Conservation (phyloP, 2,113 vertebrate genomes). For the Puma concolor region DNA sequence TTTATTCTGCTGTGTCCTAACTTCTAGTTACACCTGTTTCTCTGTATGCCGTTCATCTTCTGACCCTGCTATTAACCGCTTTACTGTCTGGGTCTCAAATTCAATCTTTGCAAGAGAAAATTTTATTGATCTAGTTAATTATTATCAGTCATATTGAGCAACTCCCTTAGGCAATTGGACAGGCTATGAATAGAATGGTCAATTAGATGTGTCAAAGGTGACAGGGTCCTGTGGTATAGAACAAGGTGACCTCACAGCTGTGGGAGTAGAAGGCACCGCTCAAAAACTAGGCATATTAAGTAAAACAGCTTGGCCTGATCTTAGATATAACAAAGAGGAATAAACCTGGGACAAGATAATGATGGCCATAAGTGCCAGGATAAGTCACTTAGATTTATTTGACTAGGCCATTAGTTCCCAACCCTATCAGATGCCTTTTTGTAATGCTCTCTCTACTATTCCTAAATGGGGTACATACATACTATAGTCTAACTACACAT, state of each 20-base stretch:
- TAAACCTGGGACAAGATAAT: not conserved
- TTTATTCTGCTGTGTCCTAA: not conserved
- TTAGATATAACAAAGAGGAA: not conserved
- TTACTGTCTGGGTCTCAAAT: conserved; percentile 39
- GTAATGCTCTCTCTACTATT: not conserved
- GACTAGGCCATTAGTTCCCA: not conserved
- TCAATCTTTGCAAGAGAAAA: conserved; percentile 56
- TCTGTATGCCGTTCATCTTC: conserved; percentile 15
- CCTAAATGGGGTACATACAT: not conserved
- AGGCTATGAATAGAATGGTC: conserved; percentile 50
- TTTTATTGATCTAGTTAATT: conserved; percentile 63
- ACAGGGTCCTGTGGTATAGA: not conserved
- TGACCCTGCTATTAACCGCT: conserved; percentile 11
- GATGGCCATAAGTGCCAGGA: not conserved
- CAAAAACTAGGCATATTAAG: not conserved
- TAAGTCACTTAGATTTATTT: conserved; percentile 22
- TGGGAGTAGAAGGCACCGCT: not conserved
- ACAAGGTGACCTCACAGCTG: not conserved
- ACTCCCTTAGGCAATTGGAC: not conserved
- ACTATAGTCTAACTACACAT: not conserved
- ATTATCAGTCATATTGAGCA: conserved; percentile 55
- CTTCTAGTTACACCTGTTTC: not conserved
- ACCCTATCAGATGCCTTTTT: not conserved
- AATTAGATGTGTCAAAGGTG: conserved; percentile 30
- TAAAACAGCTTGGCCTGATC: not conserved